Evolutionary conservation across 1,140 invertebrate genomes (phyloP).

Genomic region (Halotydeus destructor): DNA sequence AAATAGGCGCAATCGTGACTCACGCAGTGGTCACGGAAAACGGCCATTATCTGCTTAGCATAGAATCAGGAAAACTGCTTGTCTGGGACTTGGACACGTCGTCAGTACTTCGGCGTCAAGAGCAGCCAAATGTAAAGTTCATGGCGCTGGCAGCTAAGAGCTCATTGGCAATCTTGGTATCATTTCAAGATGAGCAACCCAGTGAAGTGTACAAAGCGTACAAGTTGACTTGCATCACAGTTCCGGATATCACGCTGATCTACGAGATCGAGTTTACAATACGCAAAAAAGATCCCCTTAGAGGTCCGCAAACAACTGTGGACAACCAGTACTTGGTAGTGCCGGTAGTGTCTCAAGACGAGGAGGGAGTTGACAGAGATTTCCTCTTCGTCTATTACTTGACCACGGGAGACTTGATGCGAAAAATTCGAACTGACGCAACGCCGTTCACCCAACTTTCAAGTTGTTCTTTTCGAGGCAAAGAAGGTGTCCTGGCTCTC

Average conservation of each 20-base stretch:
- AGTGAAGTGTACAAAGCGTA: constrained; percentile 17
- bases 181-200: constrained; percentile 33
- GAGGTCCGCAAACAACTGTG: neutral
- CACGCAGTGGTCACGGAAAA: constrained; percentile 66
- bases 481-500: constrained; percentile 38
- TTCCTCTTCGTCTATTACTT: neutral
- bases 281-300: neutral
- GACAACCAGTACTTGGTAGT: neutral
- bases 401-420: neutral
- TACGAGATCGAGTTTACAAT: neutral
- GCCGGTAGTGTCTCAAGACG: too few relatives aligned
- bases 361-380: neutral
- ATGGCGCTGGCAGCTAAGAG: constrained; percentile 61
- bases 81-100: constrained; percentile 74
- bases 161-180: constrained; percentile 33
- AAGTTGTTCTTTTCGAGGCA: neutral
- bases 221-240: neutral
- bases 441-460: neutral
- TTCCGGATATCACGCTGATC: neutral
- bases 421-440: constrained; percentile 20
- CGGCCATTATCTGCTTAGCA: constrained; percentile 58
- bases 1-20: constrained; percentile 80
- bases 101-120: constrained; percentile 40
- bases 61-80: constrained; percentile 74
- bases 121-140: constrained; percentile 64